Conservation (phyloP, 2,888 invertebrate species). For the Leucoptera coffeella region DNA sequence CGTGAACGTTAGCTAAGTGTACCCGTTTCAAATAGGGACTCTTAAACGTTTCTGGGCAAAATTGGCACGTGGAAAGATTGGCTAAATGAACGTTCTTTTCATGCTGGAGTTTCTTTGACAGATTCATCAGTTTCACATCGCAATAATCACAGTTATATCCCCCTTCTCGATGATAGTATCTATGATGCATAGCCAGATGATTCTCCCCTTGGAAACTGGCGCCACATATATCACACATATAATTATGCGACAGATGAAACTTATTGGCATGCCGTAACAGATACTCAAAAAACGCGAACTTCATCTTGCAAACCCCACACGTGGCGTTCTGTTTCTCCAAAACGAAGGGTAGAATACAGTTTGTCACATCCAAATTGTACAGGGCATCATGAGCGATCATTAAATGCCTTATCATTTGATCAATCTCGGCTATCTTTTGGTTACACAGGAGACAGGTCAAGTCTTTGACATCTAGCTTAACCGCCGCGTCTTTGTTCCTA, state of each 20-base stretch:
- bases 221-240: slow-evolving; percentile 40
- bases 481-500: slow-evolving; percentile 35
- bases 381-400: slow-evolving; percentile 41
- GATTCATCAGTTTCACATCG: slow-evolving; percentile 34
- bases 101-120: slow-evolving; percentile 36
- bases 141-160: slow-evolving; percentile 39
- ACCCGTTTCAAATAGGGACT: slow-evolving; percentile 36
- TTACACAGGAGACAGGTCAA: slow-evolving; percentile 29
- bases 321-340: slow-evolving; percentile 29
- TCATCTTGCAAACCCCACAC: slow-evolving; percentile 33
- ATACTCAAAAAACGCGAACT: slow-evolving; percentile 39
- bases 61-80: slow-evolving; percentile 28
- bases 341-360: slow-evolving; percentile 35
- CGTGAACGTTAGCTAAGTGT: slow-evolving; percentile 34
- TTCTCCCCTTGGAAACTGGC: slow-evolving; percentile 44
- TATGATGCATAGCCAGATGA: slow-evolving; percentile 38
- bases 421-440: slow-evolving; percentile 18
- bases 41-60: slow-evolving; percentile 37
- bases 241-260: slow-evolving; percentile 34
- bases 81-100: slow-evolving; percentile 35
- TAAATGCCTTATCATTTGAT: slow-evolving; percentile 32
- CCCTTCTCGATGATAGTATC: slow-evolving; percentile 37
- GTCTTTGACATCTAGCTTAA: slow-evolving; percentile 35
- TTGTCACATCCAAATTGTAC: slow-evolving; percentile 32
- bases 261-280: slow-evolving; percentile 36